Evolutionary conservation across 2,797 vertebrate genomes (phyloP).

Genomic region (Falco cherrug): DNA sequence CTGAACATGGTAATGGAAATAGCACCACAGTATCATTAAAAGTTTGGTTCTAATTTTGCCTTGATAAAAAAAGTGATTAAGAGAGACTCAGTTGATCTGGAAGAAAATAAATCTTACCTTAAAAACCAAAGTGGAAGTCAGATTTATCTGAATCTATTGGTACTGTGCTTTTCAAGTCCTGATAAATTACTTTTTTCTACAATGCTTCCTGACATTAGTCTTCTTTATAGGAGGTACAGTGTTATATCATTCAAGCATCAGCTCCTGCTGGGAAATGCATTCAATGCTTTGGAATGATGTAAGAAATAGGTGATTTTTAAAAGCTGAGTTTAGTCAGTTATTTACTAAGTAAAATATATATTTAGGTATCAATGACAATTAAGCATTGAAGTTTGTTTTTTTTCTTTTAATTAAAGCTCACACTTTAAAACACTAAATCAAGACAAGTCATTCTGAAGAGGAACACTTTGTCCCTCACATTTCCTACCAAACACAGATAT

Average conservation of each 20-base stretch:
- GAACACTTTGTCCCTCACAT: slow-evolving; percentile 8
- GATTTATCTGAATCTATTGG: background rate
- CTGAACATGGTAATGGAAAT: background rate
- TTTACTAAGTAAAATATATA: slow-evolving; percentile 34
- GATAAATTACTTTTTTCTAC: slow-evolving; percentile 25
- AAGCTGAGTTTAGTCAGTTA: background rate
- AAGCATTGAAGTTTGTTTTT: background rate
- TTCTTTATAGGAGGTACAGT: background rate
- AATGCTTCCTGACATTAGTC: background rate
- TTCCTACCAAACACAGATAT: background rate
- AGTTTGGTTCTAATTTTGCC: background rate
- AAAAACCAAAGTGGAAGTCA: background rate
- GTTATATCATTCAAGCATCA: slow-evolving; percentile 34
- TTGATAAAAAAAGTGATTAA: background rate
- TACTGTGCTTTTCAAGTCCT: background rate
- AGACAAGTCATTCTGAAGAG: background rate
- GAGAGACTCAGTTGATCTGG: background rate
- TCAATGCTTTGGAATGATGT: background rate
- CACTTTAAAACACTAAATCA: slow-evolving; percentile 45
- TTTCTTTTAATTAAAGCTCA: slow-evolving; percentile 52
- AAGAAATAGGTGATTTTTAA: background rate
- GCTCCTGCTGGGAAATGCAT: background rate
- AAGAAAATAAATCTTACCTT: background rate
- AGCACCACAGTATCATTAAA: background rate
- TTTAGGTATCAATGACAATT: slow-evolving; percentile 37